Conservation (phyloP, 2,888 invertebrate species). For the Athetis lepigone region DNA sequence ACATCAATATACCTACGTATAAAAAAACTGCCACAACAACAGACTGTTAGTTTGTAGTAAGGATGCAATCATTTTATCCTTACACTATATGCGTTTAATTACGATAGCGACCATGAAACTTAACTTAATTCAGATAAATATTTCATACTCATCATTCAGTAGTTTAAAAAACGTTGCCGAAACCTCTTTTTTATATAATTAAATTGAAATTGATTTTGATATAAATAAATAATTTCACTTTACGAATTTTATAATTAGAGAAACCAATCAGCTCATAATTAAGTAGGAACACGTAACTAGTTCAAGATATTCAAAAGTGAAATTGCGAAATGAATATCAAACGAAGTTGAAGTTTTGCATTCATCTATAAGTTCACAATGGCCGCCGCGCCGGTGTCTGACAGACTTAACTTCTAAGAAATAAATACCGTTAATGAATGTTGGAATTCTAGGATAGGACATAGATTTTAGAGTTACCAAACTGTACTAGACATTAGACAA, state of each 20-base stretch:
- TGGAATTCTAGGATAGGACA: constrained; percentile 32
- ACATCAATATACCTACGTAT: too few relatives aligned
- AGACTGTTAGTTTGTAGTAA: too few relatives aligned
- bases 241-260: constrained; percentile 31
- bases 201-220: too few relatives aligned
- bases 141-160: too few relatives aligned
- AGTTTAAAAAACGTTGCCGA: neutral
- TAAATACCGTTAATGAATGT: constrained; percentile 47
- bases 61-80: too few relatives aligned
- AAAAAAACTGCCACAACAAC: too few relatives aligned
- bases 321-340: constrained; percentile 61
- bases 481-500: too few relatives aligned
- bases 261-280: constrained; percentile 52
- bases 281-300: constrained; percentile 57
- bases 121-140: too few relatives aligned
- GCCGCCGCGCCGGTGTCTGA: constrained; percentile 22
- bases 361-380: constrained; percentile 56
- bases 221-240: constrained; percentile 1
- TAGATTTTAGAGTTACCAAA: constrained; percentile 1
- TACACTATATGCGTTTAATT: too few relatives aligned
- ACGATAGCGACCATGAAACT: too few relatives aligned
- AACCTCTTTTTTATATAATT: neutral
- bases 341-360: constrained; percentile 49
- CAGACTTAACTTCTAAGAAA: constrained; percentile 37
- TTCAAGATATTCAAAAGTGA: constrained; percentile 61